Percentiles rank a stretch among this genome's conserved stretches.
Conservation (phyloP, 2,888 invertebrate species). For the Dasysyrphus albostriatus region DNA sequence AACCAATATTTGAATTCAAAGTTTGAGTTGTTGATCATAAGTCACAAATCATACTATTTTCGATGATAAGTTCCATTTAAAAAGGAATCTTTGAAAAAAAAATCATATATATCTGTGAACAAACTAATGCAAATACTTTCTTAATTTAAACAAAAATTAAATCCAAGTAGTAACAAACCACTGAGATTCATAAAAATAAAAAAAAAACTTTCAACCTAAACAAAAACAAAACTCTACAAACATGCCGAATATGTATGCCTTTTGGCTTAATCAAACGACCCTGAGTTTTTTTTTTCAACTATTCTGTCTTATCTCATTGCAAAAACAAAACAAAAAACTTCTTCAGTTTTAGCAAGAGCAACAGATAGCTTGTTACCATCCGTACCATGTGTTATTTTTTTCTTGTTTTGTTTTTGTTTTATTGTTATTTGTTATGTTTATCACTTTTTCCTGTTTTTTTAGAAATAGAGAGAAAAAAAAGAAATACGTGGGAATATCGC, state of each 20-base stretch:
- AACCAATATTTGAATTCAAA: too few species aligned
- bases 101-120: too few species aligned
- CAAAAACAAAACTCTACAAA: not conserved
- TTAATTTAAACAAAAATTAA: too few species aligned
- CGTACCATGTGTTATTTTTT: constrained; percentile 12
- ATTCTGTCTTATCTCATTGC: not conserved
- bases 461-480: not conserved
- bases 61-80: too few species aligned
- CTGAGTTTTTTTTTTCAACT: not conserved
- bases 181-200: too few species aligned
- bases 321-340: not conserved
- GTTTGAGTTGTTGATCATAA: too few species aligned
- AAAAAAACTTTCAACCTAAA: too few species aligned
- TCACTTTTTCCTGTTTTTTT: constrained; percentile 5
- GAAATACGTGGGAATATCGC: not conserved
- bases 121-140: too few species aligned
- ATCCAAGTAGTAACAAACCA: too few species aligned
- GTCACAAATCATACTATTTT: too few species aligned
- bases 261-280: not conserved
- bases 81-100: too few species aligned
- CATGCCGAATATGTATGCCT: not conserved
- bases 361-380: constrained; percentile 33
- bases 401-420: not conserved
- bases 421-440: not conserved
- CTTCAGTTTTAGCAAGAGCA: not conserved